These are phyloP conservation scores for Malurus splendens DNA, from an alignment of 2,797 vertebrate species.

Conservation along the genomic window DNA sequence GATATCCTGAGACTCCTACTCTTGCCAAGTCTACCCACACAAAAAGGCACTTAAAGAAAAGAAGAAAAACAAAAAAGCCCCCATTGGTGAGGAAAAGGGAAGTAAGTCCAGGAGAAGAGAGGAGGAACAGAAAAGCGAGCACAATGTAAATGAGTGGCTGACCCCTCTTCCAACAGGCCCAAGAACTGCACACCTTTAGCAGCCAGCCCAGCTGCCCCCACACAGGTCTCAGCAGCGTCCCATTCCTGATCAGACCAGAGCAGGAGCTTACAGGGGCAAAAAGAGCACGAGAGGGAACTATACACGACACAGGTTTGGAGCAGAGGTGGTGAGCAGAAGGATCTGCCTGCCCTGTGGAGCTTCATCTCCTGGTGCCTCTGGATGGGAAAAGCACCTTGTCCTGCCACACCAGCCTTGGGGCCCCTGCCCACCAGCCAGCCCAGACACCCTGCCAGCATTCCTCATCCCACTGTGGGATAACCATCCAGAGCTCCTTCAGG, in stretches of 20 bases:
- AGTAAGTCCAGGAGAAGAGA: background rate
- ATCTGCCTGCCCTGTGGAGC: background rate
- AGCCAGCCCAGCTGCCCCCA: background rate
- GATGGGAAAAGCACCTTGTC: background rate
- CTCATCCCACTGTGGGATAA: background rate
- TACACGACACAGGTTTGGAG: fast-evolving
- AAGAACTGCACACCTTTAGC: background rate
- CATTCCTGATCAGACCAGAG: background rate
- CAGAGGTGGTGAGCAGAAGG: background rate
- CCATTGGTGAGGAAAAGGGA: background rate
- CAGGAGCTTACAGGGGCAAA: background rate
- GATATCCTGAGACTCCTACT: background rate
- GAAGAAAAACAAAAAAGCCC: background rate
- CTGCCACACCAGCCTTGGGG: fast-evolving
- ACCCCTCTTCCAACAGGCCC: background rate
- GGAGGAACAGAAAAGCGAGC: background rate
- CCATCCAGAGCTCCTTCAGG: background rate
- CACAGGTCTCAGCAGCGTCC: background rate
- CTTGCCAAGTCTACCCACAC: background rate
- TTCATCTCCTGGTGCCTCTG: background rate
- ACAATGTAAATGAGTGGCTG: background rate
- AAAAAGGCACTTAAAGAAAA: constrained; percentile 58
- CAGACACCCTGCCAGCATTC: background rate
- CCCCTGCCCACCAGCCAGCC: background rate
- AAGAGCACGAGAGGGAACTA: background rate